Evolutionary conservation across 2,888 invertebrate genomes (phyloP).

Genomic region (Epinotia demarniana): DNA sequence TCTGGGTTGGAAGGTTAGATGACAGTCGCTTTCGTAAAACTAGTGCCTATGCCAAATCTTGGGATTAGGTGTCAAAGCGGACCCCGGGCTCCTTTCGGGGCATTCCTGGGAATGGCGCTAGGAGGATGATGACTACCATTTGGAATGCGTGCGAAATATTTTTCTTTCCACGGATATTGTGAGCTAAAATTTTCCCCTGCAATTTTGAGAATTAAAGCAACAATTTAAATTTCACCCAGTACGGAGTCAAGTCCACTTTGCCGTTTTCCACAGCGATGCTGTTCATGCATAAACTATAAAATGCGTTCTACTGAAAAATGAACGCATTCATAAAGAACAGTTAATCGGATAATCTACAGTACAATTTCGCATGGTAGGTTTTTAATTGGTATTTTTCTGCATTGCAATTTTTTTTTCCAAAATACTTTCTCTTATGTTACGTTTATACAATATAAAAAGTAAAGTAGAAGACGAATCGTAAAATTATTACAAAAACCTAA

Average conservation of each 20-base stretch:
- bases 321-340: slow-evolving; percentile 36
- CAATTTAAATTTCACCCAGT: slow-evolving; percentile 24
- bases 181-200: slow-evolving; percentile 6
- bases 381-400: slow-evolving; percentile 15
- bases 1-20: too few relatives aligned
- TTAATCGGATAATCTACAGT: slow-evolving; percentile 32
- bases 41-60: too few relatives aligned
- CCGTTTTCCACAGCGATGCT: slow-evolving; percentile 43
- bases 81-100: too few relatives aligned
- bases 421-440: too few relatives aligned
- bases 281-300: slow-evolving; percentile 54
- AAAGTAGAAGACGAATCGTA: too few relatives aligned
- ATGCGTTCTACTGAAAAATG: slow-evolving; percentile 49
- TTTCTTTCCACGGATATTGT: background rate
- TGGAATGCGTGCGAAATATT: slow-evolving; percentile 2
- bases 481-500: too few relatives aligned
- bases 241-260: slow-evolving; percentile 38
- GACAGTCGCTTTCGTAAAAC: too few relatives aligned
- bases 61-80: too few relatives aligned
- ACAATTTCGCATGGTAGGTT: slow-evolving; percentile 8
- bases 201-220: slow-evolving; percentile 28
- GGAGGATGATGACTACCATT: too few relatives aligned
- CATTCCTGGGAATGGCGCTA: too few relatives aligned
- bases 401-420: background rate
- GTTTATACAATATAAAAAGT: too few relatives aligned